Conservation (phyloP, 2,113 vertebrate species). For the Pampusana beccarii region DNA sequence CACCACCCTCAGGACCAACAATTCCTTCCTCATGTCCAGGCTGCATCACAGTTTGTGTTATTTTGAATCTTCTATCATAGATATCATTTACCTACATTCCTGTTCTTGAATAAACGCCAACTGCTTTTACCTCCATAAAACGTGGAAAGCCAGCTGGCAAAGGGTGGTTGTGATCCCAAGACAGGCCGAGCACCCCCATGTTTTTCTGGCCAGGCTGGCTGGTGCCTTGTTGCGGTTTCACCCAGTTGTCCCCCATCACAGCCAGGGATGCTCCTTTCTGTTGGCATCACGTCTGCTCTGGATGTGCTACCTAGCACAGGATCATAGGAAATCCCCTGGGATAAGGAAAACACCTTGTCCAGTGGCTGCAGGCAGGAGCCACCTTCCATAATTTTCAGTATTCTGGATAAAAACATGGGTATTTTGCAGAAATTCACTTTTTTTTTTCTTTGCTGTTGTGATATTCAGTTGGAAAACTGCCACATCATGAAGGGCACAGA, state of each 20-base stretch:
- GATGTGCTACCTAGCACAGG: fast-evolving
- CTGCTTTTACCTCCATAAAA: neutral
- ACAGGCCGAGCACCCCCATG: fast-evolving
- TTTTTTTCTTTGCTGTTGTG: neutral
- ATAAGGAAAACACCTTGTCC: fast-evolving
- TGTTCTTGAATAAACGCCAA: neutral
- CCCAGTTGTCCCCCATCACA: neutral
- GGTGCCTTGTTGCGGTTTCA: neutral
- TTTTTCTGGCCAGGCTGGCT: neutral
- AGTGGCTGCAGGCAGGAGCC: neutral
- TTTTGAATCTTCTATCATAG: neutral
- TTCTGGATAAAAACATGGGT: neutral
- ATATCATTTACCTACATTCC: fast-evolving
- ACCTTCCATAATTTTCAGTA: fast-evolving
- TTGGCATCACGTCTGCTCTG: fast-evolving
- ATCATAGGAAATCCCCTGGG: neutral
- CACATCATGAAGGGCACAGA: fast-evolving
- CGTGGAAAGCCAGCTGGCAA: neutral
- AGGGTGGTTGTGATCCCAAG: neutral
- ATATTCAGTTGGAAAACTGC: neutral
- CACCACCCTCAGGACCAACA: too few relatives aligned
- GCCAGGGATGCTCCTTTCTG: neutral
- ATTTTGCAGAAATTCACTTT: fast-evolving
- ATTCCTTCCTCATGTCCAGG: too few relatives aligned
- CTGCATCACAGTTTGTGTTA: too few relatives aligned